These are phyloP conservation scores for Vidua chalybeata DNA, from an alignment of 2,113 vertebrate genomes.

Conservation along the genomic window DNA sequence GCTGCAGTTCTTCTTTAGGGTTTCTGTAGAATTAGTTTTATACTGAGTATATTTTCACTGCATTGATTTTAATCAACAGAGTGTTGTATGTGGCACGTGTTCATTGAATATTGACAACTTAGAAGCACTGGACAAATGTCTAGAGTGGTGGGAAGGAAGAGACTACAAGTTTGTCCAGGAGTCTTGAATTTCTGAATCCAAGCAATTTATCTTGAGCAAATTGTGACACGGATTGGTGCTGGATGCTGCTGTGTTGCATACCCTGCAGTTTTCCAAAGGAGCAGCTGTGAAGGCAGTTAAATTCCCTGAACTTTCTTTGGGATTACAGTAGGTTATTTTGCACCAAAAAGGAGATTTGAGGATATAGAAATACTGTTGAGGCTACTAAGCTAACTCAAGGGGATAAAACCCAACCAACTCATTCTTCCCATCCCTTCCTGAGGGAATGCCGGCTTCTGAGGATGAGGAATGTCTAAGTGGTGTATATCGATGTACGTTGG, in stretches of 20 bases:
- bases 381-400: neutral
- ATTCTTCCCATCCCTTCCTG: neutral
- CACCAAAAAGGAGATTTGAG: neutral
- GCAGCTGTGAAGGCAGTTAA: conserved; percentile 13
- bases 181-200: neutral
- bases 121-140: neutral
- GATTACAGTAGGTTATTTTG: conserved; percentile 11
- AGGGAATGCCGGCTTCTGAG: neutral
- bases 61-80: neutral
- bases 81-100: neutral
- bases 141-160: neutral
- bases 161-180: neutral
- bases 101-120: neutral
- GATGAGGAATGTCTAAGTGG: neutral
- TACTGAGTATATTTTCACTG: neutral
- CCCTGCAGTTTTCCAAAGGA: neutral
- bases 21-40: neutral
- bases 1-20: neutral
- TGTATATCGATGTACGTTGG: neutral
- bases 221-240: neutral
- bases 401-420: neutral
- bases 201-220: neutral
- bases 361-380: neutral
- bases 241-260: neutral
- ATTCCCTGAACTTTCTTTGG: neutral